phyloP scores from a whole-genome alignment of 2,888 invertebrate species.

The Sminthurinus aureus region DNA sequence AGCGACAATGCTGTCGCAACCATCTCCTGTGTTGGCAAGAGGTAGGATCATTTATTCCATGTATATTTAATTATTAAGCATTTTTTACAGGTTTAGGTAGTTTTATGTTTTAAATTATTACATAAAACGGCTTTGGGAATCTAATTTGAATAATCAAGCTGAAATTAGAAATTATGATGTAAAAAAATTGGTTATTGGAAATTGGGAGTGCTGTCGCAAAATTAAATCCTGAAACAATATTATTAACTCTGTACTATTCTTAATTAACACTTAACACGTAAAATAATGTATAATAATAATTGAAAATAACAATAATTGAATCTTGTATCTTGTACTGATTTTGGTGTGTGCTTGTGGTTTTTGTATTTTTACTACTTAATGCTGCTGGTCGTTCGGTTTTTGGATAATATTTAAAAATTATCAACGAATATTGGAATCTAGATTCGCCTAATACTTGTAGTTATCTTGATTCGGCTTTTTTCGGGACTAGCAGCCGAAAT shows the following conservation, averaged over 20 bases:
- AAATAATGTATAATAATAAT: neutral
- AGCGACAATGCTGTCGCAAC: slow-evolving; percentile 86
- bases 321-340: no score
- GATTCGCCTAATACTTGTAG: slow-evolving; percentile 32
- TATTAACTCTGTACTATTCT: no score
- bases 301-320: neutral
- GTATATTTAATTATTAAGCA: neutral
- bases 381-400: neutral
- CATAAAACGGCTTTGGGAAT: neutral
- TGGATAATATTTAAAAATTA: no score
- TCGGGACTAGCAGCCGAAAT: slow-evolving; percentile 25
- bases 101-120: neutral
- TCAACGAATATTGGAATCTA: neutral
- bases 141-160: no score
- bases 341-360: neutral
- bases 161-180: neutral
- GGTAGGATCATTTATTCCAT: slow-evolving; percentile 66
- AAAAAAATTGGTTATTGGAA: no score
- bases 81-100: neutral
- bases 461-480: slow-evolving; percentile 39
- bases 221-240: no score
- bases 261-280: no score
- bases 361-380: neutral
- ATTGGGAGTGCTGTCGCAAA: no score
- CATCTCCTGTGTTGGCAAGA: slow-evolving; percentile 78